Evolutionary conservation across 2,113 vertebrate species (phyloP), one percentile per base, ranked within the genome.

Genomic region (Strix uralensis): DNA sequence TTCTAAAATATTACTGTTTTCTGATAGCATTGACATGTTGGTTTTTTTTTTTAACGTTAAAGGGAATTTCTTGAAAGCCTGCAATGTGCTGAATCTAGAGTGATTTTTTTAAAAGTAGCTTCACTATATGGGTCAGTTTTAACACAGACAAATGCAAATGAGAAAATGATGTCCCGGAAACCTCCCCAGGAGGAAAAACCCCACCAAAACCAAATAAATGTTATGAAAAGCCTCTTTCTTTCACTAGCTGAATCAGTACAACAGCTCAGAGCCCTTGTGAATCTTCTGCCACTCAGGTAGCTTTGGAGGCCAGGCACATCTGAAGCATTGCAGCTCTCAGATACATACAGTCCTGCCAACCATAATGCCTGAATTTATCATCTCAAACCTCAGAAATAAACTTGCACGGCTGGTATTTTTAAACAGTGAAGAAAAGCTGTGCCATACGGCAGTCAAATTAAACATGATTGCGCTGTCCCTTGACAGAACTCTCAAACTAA

Each of bases 391-490:
- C 77, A 62, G 83, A 90, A 93, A 94, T 32, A 85, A 86, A 94
- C 79, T 58, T 83, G 58, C 46, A 54, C 44, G 73, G 27, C 36
- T 90, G 63, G 42, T 83, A 81, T 90, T 96, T 90, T 93, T 78
- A 93, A 90, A 62, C 32, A 80, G 62, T 4, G 70, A 87, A 83
- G 95, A 93, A 97, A 94, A 94, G 80, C 89, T 82, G 15, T 1
- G 6, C 95, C 94, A 95, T 94, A 95, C 51, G 58, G 96, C 89
- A 95, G 67, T 91, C 84, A 97, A 96, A 96, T 97, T 89, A 95
- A 94, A 96, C 86, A 89, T 89, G 94, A 97, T 85, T 97, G 94
- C 81, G 54, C 91, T 95, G 91, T 95, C 97, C 96, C 92, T 85
- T 95, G 96, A 94, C 89, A 95, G 87, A 97, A 88, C 34, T 42